Base-by-base conservation (phyloP, 2,888 invertebrate species). In the Subacronicta megacephala region DNA sequence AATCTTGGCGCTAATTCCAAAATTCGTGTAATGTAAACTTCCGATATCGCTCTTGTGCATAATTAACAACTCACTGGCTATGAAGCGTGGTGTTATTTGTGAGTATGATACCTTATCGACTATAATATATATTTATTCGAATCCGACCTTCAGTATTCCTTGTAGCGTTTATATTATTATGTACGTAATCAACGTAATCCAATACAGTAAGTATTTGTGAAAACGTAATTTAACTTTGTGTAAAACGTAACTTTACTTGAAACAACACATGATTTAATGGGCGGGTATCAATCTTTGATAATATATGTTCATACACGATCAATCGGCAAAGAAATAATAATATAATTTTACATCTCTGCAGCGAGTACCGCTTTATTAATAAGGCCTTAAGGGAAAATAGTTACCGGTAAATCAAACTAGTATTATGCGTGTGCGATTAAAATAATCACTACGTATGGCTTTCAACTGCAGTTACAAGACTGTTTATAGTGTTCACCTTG, bases 361-460 rank as follows among this genome's bases (percentile, higher is more conserved):
- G 31, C 31, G 12, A 3, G 31, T 31, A 31, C n/a, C 31, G 31
- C n/a, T 31, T 31, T 6, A 5, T 12, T n/a, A n/a, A 29, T n/a
- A 6, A 20, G 1, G 45, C 62, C 44, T 54, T 15, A 26, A 35
- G 47, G 37, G 37, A 49, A 62, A 45, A 49, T 44, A 26, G 13
- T 49, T 44, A 10, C 7, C 37, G 44, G 12, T 49, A 38, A 53
- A 68, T 68, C 31, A 45, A n/a, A 49, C 33, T 13, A 10, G 9
- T 26, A 43, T 43, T 38, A 23, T 17, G 7, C 15, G 7, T 29
- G 7, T 33, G 40, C 20, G 23, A 52, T 68, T 62, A 66, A 62
- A 62, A 51, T 67, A 67, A 62, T 62, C 17, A 29, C 35, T 51
- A 31, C 42, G 7, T 12, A 38, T 46, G 36, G 45, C 60, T 46